Conservation (phyloP, 1,140 invertebrate genomes). For the Meloidogyne hapla region DNA sequence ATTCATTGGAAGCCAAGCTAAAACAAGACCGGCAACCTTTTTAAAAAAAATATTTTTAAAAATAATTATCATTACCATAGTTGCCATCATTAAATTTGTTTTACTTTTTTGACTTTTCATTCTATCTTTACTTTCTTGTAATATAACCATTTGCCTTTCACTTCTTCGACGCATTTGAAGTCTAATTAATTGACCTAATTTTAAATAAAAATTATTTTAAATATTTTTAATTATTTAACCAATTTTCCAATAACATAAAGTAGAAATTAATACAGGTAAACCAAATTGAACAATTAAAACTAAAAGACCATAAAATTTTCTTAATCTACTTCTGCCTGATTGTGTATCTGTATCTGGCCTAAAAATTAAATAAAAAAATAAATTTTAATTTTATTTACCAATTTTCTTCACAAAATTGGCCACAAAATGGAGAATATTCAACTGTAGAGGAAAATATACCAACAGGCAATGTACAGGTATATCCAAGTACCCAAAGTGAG, state of each 20-base stretch:
- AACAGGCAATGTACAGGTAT: conserved; percentile 57
- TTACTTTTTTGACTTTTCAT: conserved; percentile 54
- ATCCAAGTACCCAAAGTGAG: conserved; percentile 59
- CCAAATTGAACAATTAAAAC: conserved; percentile 60
- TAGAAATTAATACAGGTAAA: conserved; percentile 56
- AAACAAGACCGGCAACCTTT: conserved; percentile 59
- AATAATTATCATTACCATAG: conserved; percentile 43
- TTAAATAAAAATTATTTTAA: background rate
- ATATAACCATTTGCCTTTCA: conserved; percentile 55
- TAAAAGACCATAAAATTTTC: conserved; percentile 55
- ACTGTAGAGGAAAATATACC: conserved; percentile 54
- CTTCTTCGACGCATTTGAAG: conserved; percentile 54
- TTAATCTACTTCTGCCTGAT: conserved; percentile 41
- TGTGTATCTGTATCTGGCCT: conserved; percentile 55
- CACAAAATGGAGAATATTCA: conserved; percentile 56
- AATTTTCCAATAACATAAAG: conserved; percentile 57
- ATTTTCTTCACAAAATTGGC: conserved; percentile 59
- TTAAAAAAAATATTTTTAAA: conserved; percentile 18
- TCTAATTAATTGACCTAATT: conserved; percentile 43
- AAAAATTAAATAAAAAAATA: conserved; percentile 24
- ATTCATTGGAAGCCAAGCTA: conserved; percentile 68
- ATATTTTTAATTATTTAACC: conserved; percentile 16
- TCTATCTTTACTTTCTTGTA: conserved; percentile 56
- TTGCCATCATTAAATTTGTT: conserved; percentile 55
- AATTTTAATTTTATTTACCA: conserved; percentile 43